Conservation (phyloP, 2,113 vertebrate species). For the Malurus cyaneus region DNA sequence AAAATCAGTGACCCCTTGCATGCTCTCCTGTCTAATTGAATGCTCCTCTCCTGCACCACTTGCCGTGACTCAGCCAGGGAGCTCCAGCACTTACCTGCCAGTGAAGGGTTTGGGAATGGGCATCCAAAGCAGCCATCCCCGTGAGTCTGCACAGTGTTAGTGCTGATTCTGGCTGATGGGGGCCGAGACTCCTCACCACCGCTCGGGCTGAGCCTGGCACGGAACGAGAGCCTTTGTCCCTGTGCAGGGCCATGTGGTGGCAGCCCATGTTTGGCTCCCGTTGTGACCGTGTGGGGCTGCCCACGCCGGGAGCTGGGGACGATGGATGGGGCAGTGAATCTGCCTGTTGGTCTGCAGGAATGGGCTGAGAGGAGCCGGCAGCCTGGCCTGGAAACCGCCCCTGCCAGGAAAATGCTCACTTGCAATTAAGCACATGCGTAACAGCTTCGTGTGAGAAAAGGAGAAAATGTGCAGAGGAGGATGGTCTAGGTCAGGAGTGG, state of each 20-base stretch:
- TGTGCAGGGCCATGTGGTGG: accelerated
- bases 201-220: not conserved
- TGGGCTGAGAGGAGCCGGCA: not conserved
- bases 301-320: accelerated
- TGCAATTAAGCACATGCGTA: not conserved
- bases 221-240: accelerated
- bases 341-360: accelerated
- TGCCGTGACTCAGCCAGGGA: not conserved
- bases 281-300: accelerated
- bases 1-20: conserved; percentile 44
- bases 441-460: not conserved
- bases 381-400: accelerated
- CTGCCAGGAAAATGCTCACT: not conserved
- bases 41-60: not conserved
- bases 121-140: accelerated
- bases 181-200: not conserved
- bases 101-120: not conserved
- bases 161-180: accelerated
- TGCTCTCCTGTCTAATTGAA: conserved; percentile 46
- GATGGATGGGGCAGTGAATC: not conserved
- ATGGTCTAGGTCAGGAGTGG: not conserved
- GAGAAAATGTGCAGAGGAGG: not conserved
- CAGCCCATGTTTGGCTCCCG: not conserved
- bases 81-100: not conserved
- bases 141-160: accelerated